Evolutionary conservation across 2,797 vertebrate genomes (phyloP), one percentile per base, ranked within the genome.

Genomic region (Sus cebifrons): DNA sequence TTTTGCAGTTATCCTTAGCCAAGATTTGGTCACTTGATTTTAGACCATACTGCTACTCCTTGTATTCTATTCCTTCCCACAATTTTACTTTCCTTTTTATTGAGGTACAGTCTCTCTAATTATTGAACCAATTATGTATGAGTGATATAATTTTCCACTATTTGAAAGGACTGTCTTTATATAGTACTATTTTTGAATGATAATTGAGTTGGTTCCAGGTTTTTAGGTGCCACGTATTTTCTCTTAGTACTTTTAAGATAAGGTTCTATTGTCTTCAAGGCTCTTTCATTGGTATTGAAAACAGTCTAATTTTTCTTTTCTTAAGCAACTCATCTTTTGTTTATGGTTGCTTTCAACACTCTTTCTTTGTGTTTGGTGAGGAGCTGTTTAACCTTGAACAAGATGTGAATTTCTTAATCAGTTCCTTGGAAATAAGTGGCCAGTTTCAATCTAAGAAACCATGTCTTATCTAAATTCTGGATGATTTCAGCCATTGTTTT

Each of bases 181-280:
- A 29, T 21, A 13, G 15, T 68, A 11, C 15, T 12, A 49, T 11
- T 62, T 17, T 29, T 70, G 13, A 68, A 58, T 52, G 23, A 56
- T 75, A n/a, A 64, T 40, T 75, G 23, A 91, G 54, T 13, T 81
- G 27, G 13, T 25, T 62, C 49, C 17, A 67, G 16, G 36, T 85
- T 85, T 21, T 81, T 74, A 83, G 21, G 10, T 74, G 25, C 64
- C 15, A 64, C 62, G 49, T 70, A 36, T 87, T 95, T 94, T 87
- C 62, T 64, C 15, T 56, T 58, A 56, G 27, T 7, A 36, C 18
- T 86, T 81, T 11, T n/a, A 54, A 81, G 18, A 56, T 40, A 27
- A 6, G 15, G 5, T 81, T 71, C 11, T 0, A 1, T 75, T 91
- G 32, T 58, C 4, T 85, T 56, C 44, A 52, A 68, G 14, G 7